Conservation (phyloP, 2,797 vertebrate species). For the Sebastiscus tertius region DNA sequence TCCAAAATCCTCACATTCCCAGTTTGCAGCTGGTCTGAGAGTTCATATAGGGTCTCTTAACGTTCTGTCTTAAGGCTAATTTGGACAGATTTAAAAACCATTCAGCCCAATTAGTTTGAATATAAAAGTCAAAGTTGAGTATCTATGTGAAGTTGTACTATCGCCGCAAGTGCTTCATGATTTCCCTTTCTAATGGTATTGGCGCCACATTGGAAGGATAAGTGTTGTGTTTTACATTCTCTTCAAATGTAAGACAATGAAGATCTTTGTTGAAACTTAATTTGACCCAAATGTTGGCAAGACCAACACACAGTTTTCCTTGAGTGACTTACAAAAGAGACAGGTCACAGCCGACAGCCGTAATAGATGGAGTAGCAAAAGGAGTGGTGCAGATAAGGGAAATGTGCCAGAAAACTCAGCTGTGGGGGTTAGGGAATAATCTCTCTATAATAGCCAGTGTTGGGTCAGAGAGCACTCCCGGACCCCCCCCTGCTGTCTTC, state of each 20-base stretch:
- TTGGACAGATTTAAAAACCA: constrained; percentile 39
- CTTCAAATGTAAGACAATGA: constrained; percentile 55
- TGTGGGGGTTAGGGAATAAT: constrained; percentile 80
- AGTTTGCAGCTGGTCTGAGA: constrained; percentile 46
- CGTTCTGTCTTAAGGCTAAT: constrained; percentile 53
- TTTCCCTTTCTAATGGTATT: constrained; percentile 50
- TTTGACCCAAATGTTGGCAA: constrained; percentile 73
- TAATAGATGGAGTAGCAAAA: constrained; percentile 70
- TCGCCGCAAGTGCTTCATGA: constrained; percentile 56
- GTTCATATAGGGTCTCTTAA: constrained; percentile 46
- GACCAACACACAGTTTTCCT: constrained; percentile 49
- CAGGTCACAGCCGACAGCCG: constrained; percentile 76
- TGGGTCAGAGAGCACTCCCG: constrained; percentile 78
- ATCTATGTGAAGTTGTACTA: constrained; percentile 52
- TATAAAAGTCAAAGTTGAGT: constrained; percentile 39
- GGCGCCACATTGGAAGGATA: constrained; percentile 34
- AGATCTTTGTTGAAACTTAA: constrained; percentile 67
- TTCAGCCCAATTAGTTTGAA: constrained; percentile 54
- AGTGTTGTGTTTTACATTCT: constrained; percentile 59
- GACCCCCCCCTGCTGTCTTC: constrained; percentile 61
- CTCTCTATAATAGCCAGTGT: constrained; percentile 78
- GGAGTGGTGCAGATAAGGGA: constrained; percentile 72
- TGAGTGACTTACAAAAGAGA: constrained; percentile 72
- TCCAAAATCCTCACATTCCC: constrained; percentile 34
- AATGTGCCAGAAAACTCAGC: constrained; percentile 74